Evolutionary conservation across 1,140 invertebrate genomes (phyloP).

Genomic region (Capitella teleta): DNA sequence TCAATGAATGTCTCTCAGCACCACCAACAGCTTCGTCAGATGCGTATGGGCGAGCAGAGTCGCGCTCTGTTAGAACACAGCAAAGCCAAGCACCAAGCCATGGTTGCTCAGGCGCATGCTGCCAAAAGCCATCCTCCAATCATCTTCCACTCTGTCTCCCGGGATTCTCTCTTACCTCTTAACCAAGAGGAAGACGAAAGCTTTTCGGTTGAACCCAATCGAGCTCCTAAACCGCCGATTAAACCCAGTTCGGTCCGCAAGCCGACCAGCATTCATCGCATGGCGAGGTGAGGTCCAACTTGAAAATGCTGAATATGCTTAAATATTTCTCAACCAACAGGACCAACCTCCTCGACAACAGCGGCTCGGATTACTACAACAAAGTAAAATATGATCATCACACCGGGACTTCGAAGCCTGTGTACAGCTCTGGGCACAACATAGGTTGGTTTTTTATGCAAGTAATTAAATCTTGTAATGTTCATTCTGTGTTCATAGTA

Average conservation of each 20-base stretch:
- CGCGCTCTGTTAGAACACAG: conserved; percentile 27
- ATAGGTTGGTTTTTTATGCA: too few species aligned
- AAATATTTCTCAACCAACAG: too few species aligned
- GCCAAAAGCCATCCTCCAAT: too few species aligned
- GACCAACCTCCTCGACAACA: too few species aligned
- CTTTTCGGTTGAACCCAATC: too few species aligned
- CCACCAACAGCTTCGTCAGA: background rate
- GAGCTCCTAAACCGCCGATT: conserved; percentile 28
- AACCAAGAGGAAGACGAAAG: conserved; percentile 4
- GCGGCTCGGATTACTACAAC: too few species aligned
- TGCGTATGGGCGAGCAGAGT: conserved; percentile 6
- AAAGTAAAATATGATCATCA: too few species aligned
- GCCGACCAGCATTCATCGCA: conserved; percentile 16
- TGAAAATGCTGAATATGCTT: too few species aligned
- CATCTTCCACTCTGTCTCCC: conserved; percentile 12
- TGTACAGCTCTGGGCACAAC: too few species aligned
- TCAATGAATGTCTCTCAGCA: background rate
- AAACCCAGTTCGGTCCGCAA: conserved; percentile 17
- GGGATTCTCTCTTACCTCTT: conserved; percentile 3
- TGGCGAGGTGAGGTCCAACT: conserved; percentile 26
- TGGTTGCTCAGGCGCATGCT: conserved; percentile 34
- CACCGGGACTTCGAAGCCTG: too few species aligned
- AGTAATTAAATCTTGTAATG: too few species aligned
- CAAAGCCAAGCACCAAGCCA: conserved; percentile 37
- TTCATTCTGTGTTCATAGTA: too few species aligned